These are phyloP conservation scores for Folsomia candida DNA, from an alignment of 2,888 invertebrate genomes.

Conservation along the genomic window DNA sequence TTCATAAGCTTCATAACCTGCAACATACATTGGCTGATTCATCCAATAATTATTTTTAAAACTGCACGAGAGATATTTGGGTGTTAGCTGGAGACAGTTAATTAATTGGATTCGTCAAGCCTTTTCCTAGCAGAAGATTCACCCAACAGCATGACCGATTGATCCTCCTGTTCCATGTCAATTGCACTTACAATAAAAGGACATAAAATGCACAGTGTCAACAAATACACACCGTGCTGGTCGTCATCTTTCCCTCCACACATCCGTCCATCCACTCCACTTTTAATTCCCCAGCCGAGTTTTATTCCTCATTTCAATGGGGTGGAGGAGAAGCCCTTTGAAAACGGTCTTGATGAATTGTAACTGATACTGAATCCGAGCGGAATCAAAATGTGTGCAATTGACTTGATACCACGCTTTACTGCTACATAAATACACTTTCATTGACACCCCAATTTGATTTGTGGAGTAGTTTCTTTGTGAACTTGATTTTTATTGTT, in stretches of 20 bases:
- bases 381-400: background rate
- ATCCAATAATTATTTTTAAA: no score
- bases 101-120: constrained; percentile 43
- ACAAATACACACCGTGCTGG: background rate
- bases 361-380: background rate
- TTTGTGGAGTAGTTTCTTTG: background rate
- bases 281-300: background rate
- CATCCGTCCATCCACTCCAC: background rate
- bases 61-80: no score
- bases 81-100: constrained; percentile 26
- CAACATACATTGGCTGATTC: no score
- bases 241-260: background rate
- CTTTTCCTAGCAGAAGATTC: constrained; percentile 21
- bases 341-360: background rate
- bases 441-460: no score
- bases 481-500: background rate
- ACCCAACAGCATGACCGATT: constrained; percentile 11
- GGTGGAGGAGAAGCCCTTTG: background rate
- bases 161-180: constrained; percentile 24
- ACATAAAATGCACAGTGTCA: constrained; percentile 27
- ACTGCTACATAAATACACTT: no score
- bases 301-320: background rate
- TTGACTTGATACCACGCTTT: background rate
- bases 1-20: no score
- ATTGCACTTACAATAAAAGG: constrained; percentile 33